Base-by-base conservation (phyloP, 1,140 invertebrate species). In the Trialeurodes vaporariorum region DNA sequence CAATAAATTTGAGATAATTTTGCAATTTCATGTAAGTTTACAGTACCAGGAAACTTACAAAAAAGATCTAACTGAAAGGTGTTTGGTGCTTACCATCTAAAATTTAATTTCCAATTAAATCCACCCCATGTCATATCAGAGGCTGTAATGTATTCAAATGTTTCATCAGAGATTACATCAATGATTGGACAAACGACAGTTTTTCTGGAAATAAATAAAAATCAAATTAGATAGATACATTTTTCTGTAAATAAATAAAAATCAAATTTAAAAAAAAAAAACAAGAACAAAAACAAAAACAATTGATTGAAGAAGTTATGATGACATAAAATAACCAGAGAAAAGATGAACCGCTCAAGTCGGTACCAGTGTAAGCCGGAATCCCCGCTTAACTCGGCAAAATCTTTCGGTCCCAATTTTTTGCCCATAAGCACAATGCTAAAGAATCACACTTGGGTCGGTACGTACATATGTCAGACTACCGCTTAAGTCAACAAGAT, bases 71-170 rank as follows among this genome's bases (percentile, higher is more conserved):
- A n/a, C n/a, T n/a, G n/a, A n/a, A n/a, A n/a, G n/a, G n/a, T n/a
- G n/a, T n/a, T n/a, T n/a, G n/a, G n/a, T 62, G 81, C 80, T 81
- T 79, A 93, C 93, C 93, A 96, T 85, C 93, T 87, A 77, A 97
- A 96, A 80, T 96, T 96, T n/a, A 97, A 80, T 80, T 96, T 95
- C 94, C 94, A 98, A 81, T 97, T 97, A 79, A 98, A 98, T 23
- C 94, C 95, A 71, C 94, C 95, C 92, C 95, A 96, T 2, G 94
- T 96, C 84, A 94, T 94, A 75, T 94, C 93, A 2, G 92, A 94
- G 0, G 96, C 95, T 60, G 89, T 90, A 61, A 92, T 90, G 76
- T 98, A 98, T 79, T 97, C 94, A 80, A 98, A 98, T 17, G 92
- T 94, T 73, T 97, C 93, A 78, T 98, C 94, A 66, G 94, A 95